A percentile compares a stretch with the other conserved stretches of the same genome.
These are phyloP conservation scores for Altica lythri DNA, from an alignment of 2,888 invertebrate genomes.

Conservation along the genomic window DNA sequence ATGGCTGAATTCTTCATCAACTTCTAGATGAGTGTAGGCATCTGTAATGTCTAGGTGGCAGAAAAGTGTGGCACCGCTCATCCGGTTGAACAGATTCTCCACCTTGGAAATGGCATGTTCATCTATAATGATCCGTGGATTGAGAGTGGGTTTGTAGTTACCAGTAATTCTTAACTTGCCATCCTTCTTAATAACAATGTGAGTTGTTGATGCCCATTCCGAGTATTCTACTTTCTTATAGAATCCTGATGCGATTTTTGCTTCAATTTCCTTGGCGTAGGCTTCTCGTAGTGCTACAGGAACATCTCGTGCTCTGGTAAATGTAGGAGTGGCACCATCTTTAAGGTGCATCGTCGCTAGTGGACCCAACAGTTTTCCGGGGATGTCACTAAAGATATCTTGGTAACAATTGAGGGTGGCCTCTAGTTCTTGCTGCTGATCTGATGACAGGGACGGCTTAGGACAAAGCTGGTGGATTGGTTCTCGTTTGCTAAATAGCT, in stretches of 20 bases:
- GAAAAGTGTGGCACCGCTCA: no score
- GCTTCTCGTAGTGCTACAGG: no score
- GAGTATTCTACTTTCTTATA: no score
- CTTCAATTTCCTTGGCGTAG: no score
- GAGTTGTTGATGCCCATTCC: slow-evolving; percentile 25
- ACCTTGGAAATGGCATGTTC: not conserved
- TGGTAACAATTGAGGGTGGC: not conserved
- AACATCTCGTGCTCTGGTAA: slow-evolving; percentile 8
- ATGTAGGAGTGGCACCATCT: slow-evolving; percentile 32
- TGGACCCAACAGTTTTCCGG: slow-evolving; percentile 36
- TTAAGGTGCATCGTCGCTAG: slow-evolving; percentile 38
- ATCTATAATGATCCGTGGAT: not conserved
- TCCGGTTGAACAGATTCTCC: not conserved
- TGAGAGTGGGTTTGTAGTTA: no score
- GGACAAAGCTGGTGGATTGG: not conserved
- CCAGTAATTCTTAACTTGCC: no score
- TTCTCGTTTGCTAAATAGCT: not conserved
- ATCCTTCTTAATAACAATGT: slow-evolving; percentile 32
- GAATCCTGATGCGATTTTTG: no score
- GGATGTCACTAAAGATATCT: slow-evolving; percentile 30
- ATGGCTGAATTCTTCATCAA: no score
- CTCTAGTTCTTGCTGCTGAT: not conserved
- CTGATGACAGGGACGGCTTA: not conserved
- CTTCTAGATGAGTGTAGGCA: no score
- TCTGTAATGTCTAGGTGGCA: no score